phyloP scores from a whole-genome alignment of 2,113 vertebrate species.

The Menidia beryllina region DNA sequence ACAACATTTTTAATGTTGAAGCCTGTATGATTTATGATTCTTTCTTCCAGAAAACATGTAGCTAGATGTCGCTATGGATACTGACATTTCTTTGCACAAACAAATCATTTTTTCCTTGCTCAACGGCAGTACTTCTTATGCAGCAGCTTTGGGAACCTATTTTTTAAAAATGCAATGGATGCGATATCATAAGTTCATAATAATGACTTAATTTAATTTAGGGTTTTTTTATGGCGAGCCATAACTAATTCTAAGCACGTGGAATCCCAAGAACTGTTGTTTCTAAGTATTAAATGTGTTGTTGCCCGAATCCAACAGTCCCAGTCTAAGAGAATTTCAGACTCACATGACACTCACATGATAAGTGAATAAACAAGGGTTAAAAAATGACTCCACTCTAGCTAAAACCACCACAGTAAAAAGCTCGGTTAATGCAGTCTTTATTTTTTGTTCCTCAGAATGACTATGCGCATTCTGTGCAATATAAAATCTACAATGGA shows the following conservation, averaged over 20 bases:
- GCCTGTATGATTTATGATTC: constrained; percentile 3
- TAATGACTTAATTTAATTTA: neutral
- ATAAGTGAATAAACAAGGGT: too few species aligned
- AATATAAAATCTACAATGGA: too few species aligned
- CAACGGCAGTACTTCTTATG: neutral
- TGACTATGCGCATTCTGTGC: too few species aligned
- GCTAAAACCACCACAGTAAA: too few species aligned
- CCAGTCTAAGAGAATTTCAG: too few species aligned
- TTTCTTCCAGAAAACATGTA: constrained; percentile 20
- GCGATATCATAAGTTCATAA: neutral
- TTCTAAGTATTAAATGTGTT: too few species aligned
- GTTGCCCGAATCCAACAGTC: too few species aligned
- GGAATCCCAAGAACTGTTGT: too few species aligned
- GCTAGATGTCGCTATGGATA: constrained; percentile 36
- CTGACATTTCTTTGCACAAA: constrained; percentile 57
- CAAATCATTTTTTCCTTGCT: constrained; percentile 62
- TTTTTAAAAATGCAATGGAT: neutral
- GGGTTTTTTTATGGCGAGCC: neutral
- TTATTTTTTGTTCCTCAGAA: too few species aligned
- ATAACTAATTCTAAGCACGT: neutral
- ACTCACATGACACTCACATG: too few species aligned
- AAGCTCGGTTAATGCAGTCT: too few species aligned
- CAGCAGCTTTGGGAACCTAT: neutral
- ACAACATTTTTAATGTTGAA: neutral
- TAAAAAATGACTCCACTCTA: too few species aligned